Percentiles rank a stretch among this genome's conserved stretches.
Evolutionary conservation across 2,797 vertebrate species (phyloP).

Genomic region (Salmo trutta): DNA sequence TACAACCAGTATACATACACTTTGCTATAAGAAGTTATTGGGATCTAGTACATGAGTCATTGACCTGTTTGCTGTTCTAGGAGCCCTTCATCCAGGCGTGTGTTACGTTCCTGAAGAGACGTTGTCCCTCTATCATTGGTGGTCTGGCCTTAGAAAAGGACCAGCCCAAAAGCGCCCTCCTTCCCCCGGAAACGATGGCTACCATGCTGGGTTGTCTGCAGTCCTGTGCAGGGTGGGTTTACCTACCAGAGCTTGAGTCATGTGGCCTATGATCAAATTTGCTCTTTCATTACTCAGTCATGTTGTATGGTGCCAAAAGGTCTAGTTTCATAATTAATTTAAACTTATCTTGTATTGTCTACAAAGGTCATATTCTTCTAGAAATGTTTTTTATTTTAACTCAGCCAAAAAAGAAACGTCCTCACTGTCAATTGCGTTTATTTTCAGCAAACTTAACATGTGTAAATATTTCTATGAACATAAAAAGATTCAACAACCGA

Average conservation of each 20-base stretch:
- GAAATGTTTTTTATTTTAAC: no score
- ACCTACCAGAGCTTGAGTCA: not conserved
- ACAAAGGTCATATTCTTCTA: no score
- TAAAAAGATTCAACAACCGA: no score
- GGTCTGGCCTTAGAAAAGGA: constrained; percentile 97
- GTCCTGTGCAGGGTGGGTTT: constrained; percentile 93
- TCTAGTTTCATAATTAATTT: not conserved
- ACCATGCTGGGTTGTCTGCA: constrained; percentile 98
- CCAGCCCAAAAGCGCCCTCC: constrained; percentile 98
- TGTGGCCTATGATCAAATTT: constrained; percentile 39
- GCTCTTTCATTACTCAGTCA: constrained; percentile 9
- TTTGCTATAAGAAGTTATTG: not conserved
- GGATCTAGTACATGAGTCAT: not conserved
- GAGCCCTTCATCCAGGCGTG: constrained; percentile 99
- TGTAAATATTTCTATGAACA: no score
- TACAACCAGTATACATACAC: not conserved
- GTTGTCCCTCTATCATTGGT: constrained; percentile 97
- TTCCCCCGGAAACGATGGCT: constrained; percentile 96
- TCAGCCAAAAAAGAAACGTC: no score
- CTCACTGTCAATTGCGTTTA: no score
- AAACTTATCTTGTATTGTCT: no score
- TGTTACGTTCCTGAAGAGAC: constrained; percentile 97
- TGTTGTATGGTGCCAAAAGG: not conserved
- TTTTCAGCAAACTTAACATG: no score
- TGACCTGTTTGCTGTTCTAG: constrained; percentile 60